These are phyloP conservation scores for Hydra vulgaris DNA, from an alignment of 30 jellyfish, hydroid and myxozoan genomes.

Conservation along the genomic window DNA sequence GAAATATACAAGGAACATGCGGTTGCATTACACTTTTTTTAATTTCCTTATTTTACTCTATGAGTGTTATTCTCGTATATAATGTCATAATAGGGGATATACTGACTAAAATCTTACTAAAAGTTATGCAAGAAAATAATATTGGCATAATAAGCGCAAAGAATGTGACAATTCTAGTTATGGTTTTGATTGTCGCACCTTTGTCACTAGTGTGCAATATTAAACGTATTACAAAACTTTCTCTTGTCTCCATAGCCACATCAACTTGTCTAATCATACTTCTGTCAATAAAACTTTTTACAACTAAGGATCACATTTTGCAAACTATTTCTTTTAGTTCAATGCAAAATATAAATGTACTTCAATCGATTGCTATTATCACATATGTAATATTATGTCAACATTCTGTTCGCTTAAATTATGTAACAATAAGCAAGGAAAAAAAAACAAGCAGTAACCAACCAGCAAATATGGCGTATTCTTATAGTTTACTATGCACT, in stretches of 20 bases:
- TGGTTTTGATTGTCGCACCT: slow-evolving; percentile 6
- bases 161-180: slow-evolving; percentile 9
- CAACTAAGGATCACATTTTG: slow-evolving; percentile 13
- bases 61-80: slow-evolving; percentile 17
- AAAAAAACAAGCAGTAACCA: slow-evolving; percentile 21
- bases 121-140: neutral
- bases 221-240: slow-evolving; percentile 10
- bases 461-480: slow-evolving; percentile 44
- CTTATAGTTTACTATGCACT: slow-evolving; percentile 61
- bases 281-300: slow-evolving; percentile 19
- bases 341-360: neutral
- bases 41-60: slow-evolving; percentile 2
- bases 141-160: neutral
- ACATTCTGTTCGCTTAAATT: slow-evolving; percentile 24
- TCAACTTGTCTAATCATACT: slow-evolving; percentile 9
- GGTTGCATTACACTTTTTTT: slow-evolving; percentile 5
- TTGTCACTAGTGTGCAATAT: slow-evolving; percentile 4
- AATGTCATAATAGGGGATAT: slow-evolving; percentile 17
- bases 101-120: neutral
- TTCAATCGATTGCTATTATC: slow-evolving; percentile 31
- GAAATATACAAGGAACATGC: slow-evolving; percentile 5
- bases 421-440: slow-evolving; percentile 6
- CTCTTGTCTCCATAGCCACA: slow-evolving; percentile 11
- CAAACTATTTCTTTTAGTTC: slow-evolving; percentile 1
- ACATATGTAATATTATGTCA: slow-evolving; percentile 22